A percentile compares a stretch with the other conserved stretches of the same genome.
phyloP scores from a whole-genome alignment of 35 echinoderm and acorn worm species.

The Stichopus chloronotus region DNA sequence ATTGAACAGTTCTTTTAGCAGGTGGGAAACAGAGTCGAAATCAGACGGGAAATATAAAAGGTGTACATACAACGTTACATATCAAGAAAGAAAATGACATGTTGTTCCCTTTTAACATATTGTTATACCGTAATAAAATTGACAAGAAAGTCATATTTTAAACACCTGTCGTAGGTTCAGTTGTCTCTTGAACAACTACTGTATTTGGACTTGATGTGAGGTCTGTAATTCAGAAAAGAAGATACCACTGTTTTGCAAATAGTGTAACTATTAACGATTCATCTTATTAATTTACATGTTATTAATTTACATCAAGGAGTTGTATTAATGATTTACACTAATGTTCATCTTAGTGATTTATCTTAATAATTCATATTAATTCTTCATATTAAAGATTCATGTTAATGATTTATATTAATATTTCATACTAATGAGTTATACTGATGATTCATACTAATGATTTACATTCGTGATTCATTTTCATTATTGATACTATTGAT shows the following conservation, averaged over 20 bases:
- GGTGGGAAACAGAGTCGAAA: neutral
- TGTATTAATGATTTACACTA: neutral
- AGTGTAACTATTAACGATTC: neutral
- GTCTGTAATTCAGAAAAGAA: neutral
- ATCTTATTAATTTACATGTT: neutral
- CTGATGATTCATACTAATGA: too few relatives aligned
- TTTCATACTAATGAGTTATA: too few relatives aligned
- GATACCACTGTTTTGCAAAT: neutral
- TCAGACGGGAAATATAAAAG: neutral
- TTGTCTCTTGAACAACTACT: neutral
- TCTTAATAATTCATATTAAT: neutral
- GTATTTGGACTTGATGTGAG: neutral
- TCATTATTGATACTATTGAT: too few relatives aligned
- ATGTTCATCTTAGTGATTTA: neutral
- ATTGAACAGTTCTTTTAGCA: neutral
- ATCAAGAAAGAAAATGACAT: neutral
- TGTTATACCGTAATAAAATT: neutral
- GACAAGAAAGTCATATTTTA: neutral
- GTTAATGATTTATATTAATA: neutral
- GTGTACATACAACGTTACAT: neutral
- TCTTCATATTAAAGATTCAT: neutral
- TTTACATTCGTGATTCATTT: too few relatives aligned
- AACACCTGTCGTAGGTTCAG: neutral
- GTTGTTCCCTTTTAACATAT: neutral
- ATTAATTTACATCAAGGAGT: neutral